Evolutionary conservation across 1,140 invertebrate genomes (phyloP).

Genomic region (Bombus pyrosoma): DNA sequence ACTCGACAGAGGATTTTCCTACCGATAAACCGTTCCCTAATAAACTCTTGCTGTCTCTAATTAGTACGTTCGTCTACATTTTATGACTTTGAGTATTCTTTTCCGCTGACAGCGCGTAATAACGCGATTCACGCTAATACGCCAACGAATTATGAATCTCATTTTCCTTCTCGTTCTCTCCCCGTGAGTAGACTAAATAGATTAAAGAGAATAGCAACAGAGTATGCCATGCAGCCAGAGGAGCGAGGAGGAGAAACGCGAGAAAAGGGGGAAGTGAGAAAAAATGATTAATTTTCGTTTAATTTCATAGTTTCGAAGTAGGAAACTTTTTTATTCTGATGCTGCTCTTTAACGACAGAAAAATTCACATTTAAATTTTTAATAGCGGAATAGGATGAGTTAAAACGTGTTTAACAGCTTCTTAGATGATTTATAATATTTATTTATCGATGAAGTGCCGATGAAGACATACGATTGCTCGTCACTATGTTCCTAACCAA

Average conservation of each 20-base stretch:
- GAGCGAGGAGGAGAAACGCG: neutral
- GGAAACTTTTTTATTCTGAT: slow-evolving; percentile 34
- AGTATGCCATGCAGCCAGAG: neutral
- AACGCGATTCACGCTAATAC: slow-evolving; percentile 16
- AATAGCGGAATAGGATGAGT: slow-evolving; percentile 18
- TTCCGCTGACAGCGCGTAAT: neutral
- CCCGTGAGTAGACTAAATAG: neutral
- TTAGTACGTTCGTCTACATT: slow-evolving; percentile 7
- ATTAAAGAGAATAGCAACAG: neutral
- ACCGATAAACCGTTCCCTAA: slow-evolving; percentile 2
- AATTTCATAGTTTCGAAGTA: slow-evolving; percentile 65
- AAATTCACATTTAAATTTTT: slow-evolving; percentile 61
- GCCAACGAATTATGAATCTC: slow-evolving; percentile 10
- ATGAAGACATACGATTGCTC: neutral
- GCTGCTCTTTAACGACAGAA: slow-evolving; percentile 16
- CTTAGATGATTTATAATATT: slow-evolving; percentile 53
- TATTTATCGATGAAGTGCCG: slow-evolving; percentile 14
- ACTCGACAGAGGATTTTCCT: neutral
- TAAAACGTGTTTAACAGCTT: slow-evolving; percentile 53
- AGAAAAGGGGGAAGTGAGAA: neutral
- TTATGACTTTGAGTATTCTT: slow-evolving; percentile 1
- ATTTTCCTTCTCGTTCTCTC: neutral
- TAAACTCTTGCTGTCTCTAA: slow-evolving; percentile 8
- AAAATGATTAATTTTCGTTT: slow-evolving; percentile 62
- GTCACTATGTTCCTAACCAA: too few species aligned